Evolutionary conservation across 2,888 invertebrate species (phyloP).

Genomic region (Ethmia dodecea): DNA sequence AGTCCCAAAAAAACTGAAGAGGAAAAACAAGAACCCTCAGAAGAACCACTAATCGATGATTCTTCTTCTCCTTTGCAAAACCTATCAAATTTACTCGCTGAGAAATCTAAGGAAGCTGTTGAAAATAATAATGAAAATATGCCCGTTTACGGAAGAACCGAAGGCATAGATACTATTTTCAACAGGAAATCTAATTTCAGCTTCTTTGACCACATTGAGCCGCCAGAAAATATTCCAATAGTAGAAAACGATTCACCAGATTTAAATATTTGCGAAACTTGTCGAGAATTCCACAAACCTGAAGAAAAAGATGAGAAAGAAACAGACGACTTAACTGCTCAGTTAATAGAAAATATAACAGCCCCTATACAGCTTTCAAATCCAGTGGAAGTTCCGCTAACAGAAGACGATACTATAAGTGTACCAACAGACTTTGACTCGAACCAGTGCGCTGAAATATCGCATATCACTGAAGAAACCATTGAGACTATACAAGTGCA

Average conservation of each 20-base stretch:
- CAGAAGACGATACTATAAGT: slow-evolving; percentile 26
- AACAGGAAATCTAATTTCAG: slow-evolving; percentile 23
- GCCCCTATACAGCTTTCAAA: slow-evolving; percentile 59
- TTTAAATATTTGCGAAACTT: slow-evolving; percentile 57
- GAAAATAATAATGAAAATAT: slow-evolving; percentile 19
- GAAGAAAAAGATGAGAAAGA: slow-evolving; percentile 44
- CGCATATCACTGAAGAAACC: slow-evolving; percentile 53
- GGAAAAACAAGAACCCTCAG: neutral
- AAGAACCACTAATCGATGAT: neutral
- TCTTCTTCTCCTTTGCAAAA: slow-evolving; percentile 38
- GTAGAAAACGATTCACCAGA: slow-evolving; percentile 30
- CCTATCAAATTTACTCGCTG: slow-evolving; percentile 32
- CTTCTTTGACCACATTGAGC: slow-evolving; percentile 27
- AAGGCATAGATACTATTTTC: slow-evolving; percentile 15
- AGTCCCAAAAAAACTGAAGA: neutral
- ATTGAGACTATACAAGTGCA: slow-evolving; percentile 52
- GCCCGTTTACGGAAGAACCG: no score
- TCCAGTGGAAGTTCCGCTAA: slow-evolving; percentile 47
- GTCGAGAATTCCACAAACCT: slow-evolving; percentile 48
- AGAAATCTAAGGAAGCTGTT: slow-evolving; percentile 26
- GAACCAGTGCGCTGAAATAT: slow-evolving; percentile 41
- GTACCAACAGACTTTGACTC: slow-evolving; percentile 28
- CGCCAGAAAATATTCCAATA: slow-evolving; percentile 10
- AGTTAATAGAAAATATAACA: slow-evolving; percentile 62
- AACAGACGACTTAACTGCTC: slow-evolving; percentile 47